phyloP scores from a whole-genome alignment of 2,113 vertebrate species.

The Embiotoca jacksoni region DNA sequence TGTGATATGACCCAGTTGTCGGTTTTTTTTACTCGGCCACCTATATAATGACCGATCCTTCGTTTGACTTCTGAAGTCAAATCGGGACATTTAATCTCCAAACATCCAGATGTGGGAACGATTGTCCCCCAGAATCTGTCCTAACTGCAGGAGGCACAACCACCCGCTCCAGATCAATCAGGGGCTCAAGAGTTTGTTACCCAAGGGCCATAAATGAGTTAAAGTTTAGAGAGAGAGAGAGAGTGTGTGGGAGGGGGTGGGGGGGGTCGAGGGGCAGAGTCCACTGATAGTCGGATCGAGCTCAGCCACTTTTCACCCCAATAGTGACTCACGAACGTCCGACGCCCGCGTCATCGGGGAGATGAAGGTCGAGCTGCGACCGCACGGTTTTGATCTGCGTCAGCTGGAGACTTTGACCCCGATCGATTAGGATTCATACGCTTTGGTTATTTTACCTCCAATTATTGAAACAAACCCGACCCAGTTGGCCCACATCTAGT shows the following conservation, averaged over 20 bases:
- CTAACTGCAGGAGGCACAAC: not conserved
- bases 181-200: conserved; percentile 15
- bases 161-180: rapidly evolving
- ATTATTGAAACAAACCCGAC: not conserved
- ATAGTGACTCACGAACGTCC: not conserved
- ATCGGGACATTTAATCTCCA: too few species aligned
- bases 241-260: not conserved
- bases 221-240: conserved; percentile 46
- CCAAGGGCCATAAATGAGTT: conserved; percentile 38
- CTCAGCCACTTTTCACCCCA: conserved; percentile 25
- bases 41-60: not conserved
- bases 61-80: too few species aligned
- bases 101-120: too few species aligned
- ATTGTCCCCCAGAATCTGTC: not conserved
- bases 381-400: conserved; percentile 19
- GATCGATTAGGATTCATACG: not conserved
- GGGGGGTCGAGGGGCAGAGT: conserved; percentile 4
- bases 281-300: not conserved
- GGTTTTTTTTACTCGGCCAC: not conserved
- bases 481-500: not conserved
- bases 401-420: conserved; percentile 33
- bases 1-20: not conserved
- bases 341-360: conserved; percentile 12
- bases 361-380: not conserved
- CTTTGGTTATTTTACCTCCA: not conserved